Percentiles rank a stretch among this genome's conserved stretches.
phyloP scores from a whole-genome alignment of 2,888 invertebrate genomes.

The Fragum whitleyi region DNA sequence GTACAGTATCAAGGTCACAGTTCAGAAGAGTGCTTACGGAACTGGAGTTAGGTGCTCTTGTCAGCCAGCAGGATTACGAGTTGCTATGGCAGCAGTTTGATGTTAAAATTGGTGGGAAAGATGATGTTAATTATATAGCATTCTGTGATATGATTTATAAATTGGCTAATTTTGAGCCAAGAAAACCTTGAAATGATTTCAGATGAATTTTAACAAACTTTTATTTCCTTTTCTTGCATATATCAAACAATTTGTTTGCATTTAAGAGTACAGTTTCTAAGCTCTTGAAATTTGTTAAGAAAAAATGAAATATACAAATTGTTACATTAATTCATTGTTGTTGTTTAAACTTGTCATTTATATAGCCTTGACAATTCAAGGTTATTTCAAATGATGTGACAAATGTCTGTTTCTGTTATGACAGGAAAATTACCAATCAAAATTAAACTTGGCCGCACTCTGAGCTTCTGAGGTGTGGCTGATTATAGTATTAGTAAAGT shows the following conservation, averaged over 20 bases:
- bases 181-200: slow-evolving; percentile 75
- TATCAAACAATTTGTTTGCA: background rate
- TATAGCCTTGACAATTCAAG: no score
- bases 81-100: slow-evolving; percentile 83
- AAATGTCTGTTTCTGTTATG: no score
- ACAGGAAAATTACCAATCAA: no score
- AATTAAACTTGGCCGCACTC: no score
- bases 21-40: slow-evolving; percentile 84
- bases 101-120: slow-evolving; percentile 81
- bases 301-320: background rate
- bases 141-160: slow-evolving; percentile 83
- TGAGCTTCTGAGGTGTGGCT: no score
- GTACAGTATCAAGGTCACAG: slow-evolving; percentile 84
- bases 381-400: no score
- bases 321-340: background rate
- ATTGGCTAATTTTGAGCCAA: slow-evolving; percentile 79
- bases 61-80: slow-evolving; percentile 82
- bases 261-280: background rate
- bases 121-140: slow-evolving; percentile 83
- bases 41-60: slow-evolving; percentile 81
- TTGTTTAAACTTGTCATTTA: no score
- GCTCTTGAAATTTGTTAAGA: background rate
- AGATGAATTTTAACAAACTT: background rate
- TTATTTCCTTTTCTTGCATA: background rate
- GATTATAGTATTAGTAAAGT: background rate